Percentiles rank a stretch among this genome's conserved stretches.
Conservation (phyloP, 2,797 vertebrate genomes). For the Lithobates pipiens region DNA sequence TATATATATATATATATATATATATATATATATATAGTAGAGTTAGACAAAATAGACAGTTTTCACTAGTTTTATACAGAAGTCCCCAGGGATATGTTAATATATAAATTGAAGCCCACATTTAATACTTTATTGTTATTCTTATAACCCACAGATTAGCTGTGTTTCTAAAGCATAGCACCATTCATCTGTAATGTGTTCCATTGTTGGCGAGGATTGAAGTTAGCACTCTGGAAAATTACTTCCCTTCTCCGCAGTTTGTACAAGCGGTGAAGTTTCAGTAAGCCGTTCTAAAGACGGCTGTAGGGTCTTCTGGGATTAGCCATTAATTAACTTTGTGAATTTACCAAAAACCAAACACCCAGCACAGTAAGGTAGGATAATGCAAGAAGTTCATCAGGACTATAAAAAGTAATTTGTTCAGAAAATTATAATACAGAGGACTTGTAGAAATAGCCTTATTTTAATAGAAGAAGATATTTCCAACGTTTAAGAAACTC, state of each 20-base stretch:
- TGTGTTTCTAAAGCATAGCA: not conserved
- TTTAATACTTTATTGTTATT: not conserved
- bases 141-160: not conserved
- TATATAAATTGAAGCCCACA: too few relatives aligned
- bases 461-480: too few relatives aligned
- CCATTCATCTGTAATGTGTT: not conserved
- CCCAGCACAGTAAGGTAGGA: constrained; percentile 2
- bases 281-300: constrained; percentile 18
- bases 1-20: too few relatives aligned
- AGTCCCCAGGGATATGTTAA: too few relatives aligned
- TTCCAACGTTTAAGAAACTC: too few relatives aligned
- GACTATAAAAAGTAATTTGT: not conserved
- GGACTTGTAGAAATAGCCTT: too few relatives aligned
- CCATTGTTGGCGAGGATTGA: constrained; percentile 12
- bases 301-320: constrained; percentile 14
- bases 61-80: too few relatives aligned
- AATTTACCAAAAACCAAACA: constrained; percentile 9
- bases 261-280: not conserved
- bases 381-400: not conserved
- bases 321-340: constrained; percentile 15
- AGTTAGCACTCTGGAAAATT: constrained; percentile 35
- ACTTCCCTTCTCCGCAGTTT: constrained; percentile 15
- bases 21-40: too few relatives aligned
- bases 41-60: too few relatives aligned
- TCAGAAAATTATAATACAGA: constrained; percentile 11